A percentile compares a stretch with the other conserved stretches of the same genome.
These are phyloP conservation scores for Lagopus leucura DNA, from an alignment of 2,113 vertebrate species.

Conservation along the genomic window DNA sequence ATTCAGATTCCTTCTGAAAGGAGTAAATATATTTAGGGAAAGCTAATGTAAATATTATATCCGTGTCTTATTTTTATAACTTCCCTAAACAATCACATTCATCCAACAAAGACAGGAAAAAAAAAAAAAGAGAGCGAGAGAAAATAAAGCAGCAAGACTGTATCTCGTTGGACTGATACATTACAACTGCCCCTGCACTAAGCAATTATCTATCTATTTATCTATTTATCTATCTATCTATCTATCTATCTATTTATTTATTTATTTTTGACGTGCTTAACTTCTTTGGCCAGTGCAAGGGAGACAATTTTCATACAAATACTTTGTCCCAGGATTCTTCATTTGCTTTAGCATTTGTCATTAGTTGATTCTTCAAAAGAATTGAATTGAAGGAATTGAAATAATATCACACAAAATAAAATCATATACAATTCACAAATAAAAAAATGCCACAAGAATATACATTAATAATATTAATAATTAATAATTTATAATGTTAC, in stretches of 20 bases:
- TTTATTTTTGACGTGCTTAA: not conserved
- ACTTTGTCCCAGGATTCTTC: not conserved
- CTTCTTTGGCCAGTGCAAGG: not conserved
- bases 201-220: not conserved
- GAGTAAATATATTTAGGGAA: not conserved
- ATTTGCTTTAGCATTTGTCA: not conserved
- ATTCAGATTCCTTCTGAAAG: not conserved
- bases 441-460: not conserved
- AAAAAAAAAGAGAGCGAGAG: no score
- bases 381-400: not conserved
- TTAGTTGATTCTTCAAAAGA: not conserved
- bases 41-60: not conserved
- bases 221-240: no score
- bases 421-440: not conserved
- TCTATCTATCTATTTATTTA: no score
- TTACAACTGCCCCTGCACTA: not conserved
- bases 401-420: not conserved
- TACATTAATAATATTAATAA: not conserved
- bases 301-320: not conserved
- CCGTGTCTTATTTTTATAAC: not conserved
- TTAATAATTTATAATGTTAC: not conserved
- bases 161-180: not conserved
- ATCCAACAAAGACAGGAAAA: not conserved
- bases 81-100: not conserved
- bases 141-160: not conserved